These are phyloP conservation scores for Tenebrio molitor DNA, from an alignment of 1,140 invertebrate species.

Conservation along the genomic window DNA sequence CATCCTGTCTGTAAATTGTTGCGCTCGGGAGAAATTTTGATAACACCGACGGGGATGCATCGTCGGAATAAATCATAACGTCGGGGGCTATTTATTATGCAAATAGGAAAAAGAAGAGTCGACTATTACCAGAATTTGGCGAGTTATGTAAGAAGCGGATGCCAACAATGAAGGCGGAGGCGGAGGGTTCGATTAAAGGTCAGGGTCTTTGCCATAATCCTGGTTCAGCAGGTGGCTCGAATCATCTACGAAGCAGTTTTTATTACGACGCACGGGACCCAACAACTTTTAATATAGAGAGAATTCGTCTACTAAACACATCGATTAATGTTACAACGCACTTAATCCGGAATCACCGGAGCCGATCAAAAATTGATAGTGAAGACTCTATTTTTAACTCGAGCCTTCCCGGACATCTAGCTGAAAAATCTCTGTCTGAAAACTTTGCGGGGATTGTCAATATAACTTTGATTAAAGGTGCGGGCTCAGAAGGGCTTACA, in stretches of 20 bases:
- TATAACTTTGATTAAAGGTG: slow-evolving; percentile 26
- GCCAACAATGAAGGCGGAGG: not conserved
- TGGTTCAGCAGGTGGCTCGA: not conserved
- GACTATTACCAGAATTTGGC: slow-evolving; percentile 1
- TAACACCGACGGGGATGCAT: slow-evolving; percentile 2
- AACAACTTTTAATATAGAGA: not conserved
- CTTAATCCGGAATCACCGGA: no score
- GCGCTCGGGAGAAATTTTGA: slow-evolving; percentile 7
- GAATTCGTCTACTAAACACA: no score
- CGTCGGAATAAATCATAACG: slow-evolving; percentile 10
- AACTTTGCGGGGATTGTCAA: not conserved
- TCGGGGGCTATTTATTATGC: slow-evolving; percentile 19
- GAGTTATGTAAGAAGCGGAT: not conserved
- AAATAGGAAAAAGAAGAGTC: not conserved
- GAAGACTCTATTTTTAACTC: no score
- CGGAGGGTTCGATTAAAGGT: not conserved
- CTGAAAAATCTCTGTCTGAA: not conserved
- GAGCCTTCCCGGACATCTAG: no score
- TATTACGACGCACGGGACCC: not conserved
- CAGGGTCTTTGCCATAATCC: not conserved
- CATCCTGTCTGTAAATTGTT: slow-evolving; percentile 11
- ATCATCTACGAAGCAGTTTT: slow-evolving; percentile 3
- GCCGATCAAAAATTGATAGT: no score
- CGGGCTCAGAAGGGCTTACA: not conserved
- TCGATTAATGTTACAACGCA: no score